Conservation (phyloP, 2,113 vertebrate genomes). For the Tragulus kanchil region DNA sequence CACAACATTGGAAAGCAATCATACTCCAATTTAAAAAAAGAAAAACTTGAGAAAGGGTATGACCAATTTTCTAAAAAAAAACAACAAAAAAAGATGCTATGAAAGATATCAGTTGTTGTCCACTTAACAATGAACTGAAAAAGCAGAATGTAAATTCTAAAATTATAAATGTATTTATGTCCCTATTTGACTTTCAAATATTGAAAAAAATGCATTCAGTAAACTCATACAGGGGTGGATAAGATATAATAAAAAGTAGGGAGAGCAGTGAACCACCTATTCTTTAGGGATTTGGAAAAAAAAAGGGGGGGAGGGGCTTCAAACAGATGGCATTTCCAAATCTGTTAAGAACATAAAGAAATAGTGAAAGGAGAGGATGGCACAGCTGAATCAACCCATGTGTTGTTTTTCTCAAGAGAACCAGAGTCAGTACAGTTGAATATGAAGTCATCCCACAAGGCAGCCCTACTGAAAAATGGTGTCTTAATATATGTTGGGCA, state of each 20-base stretch:
- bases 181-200: neutral
- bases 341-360: constrained; percentile 49
- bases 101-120: neutral
- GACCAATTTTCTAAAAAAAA: neutral
- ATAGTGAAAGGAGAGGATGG: neutral
- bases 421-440: neutral
- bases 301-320: neutral
- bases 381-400: neutral
- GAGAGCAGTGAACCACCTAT: neutral
- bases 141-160: neutral
- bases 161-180: neutral
- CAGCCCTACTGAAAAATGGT: neutral
- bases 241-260: neutral
- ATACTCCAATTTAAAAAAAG: neutral
- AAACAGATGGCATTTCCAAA: constrained; percentile 36
- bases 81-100: neutral
- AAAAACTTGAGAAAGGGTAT: neutral
- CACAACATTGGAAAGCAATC: neutral
- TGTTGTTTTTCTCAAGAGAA: neutral
- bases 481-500: neutral
- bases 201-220: neutral
- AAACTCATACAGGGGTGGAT: neutral
- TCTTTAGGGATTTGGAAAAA: constrained; percentile 51
- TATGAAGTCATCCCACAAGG: neutral
- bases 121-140: neutral